Evolutionary conservation across 2,888 invertebrate genomes (phyloP).

Genomic region (Smittia sp.): DNA sequence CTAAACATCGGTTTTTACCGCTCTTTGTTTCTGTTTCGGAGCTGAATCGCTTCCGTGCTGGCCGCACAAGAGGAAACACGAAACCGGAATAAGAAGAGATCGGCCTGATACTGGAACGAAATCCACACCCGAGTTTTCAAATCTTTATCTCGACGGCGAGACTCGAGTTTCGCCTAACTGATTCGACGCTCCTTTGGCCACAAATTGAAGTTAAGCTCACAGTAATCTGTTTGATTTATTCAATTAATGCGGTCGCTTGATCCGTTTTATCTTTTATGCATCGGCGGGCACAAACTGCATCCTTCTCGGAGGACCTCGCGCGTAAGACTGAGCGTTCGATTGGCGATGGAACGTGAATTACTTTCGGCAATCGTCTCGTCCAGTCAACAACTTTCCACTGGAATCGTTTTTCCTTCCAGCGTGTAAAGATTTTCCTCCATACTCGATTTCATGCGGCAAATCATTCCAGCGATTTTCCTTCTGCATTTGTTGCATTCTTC

Average conservation of each 20-base stretch:
- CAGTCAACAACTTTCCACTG: conserved; percentile 5
- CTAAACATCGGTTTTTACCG: background rate
- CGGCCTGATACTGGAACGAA: background rate
- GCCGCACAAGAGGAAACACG: background rate
- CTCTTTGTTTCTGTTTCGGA: background rate
- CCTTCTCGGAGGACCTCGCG: background rate
- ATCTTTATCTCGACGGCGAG: too few relatives aligned
- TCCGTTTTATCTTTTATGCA: background rate
- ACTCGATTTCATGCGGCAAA: background rate
- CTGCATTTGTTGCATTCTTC: background rate
- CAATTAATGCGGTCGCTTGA: background rate
- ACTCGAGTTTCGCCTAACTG: too few relatives aligned
- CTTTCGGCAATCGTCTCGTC: background rate
- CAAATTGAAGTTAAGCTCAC: too few relatives aligned
- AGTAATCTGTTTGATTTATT: background rate
- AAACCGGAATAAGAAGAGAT: background rate
- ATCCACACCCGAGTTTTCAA: conserved; percentile 18
- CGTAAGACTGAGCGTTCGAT: background rate
- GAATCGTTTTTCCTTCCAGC: background rate
- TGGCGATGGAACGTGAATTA: background rate
- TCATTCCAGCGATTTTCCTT: background rate
- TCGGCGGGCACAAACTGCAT: background rate
- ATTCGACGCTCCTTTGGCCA: too few relatives aligned
- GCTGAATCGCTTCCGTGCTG: background rate
- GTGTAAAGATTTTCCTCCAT: background rate